Base-by-base conservation (phyloP, 2,113 vertebrate species). In the Eulemur rufifrons region DNA sequence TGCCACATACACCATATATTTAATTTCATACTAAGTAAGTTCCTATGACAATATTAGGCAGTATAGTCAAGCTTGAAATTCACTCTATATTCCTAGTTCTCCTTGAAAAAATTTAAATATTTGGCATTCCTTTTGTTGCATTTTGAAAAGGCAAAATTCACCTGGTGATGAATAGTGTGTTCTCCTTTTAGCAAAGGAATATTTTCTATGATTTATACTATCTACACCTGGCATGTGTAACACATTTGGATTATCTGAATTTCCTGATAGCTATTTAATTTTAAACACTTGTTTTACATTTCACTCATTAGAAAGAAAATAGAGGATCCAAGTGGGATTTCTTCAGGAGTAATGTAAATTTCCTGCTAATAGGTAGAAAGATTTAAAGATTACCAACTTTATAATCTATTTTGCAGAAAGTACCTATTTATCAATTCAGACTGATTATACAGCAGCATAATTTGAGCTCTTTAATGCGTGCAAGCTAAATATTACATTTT, bases 371-470 rank as follows among this genome's bases (percentile, higher is more conserved):
- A 64, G 9, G 52, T 56, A 80, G n/a, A 92, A 93, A 80, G 17
- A 90, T 63, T 76, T 92, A 89, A 96, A 91, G 25, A 50, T 91
- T 82, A 88, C 15, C 56, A 86, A 94, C 2, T 42, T 4, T n/a
- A 91, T 18, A 85, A 82, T 50, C 25, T 50, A 61, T 95, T 96
- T 85, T 85, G 73, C 73, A 94, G 85, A 91, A 93, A 94, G 59
- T 37, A 66, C 25, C 47, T 54, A 63, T 73, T 92, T 91, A 94
- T 95, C 32, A 93, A 15, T 66, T 94, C 50, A 77, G 7, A 82
- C 4, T 78, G 18, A 87, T 87, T 88, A 85, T 71, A 42, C 17
- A 88, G 86, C 34, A 73, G 39, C 37, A 50, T 77, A 90, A 95
- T 91, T 95, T 39, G 8, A 68, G 23, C 61, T 77, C 10, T 66